Base-by-base conservation (phyloP, 2,113 vertebrate species). In the Grantiella picta region DNA sequence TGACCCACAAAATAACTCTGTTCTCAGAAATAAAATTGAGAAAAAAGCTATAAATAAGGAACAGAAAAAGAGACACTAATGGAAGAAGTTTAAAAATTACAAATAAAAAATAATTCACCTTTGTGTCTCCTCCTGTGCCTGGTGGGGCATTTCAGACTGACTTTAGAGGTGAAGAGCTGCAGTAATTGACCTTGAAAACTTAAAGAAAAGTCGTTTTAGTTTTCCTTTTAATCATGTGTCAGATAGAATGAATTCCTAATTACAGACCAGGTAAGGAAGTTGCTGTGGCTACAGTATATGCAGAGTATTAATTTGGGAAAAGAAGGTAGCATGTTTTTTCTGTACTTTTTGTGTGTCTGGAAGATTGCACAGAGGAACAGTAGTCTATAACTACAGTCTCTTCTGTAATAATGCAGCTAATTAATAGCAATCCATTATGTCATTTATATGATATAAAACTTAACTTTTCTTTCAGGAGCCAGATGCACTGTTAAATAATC, bases 401-500 rank as follows among this genome's bases (percentile, higher is more conserved):
- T 83, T 75, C 63, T 65, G 35, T 61, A 90, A 93, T 82, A 95
- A 82, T 57, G 35, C 33, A 85, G 63, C 40, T 92, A 93, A 95
- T 93, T 93, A 94, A 81, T 77, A 80, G 16, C 68, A 93, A 88
- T 86, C 50, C 35, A 61, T 94, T 96, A 64, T 96, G 61, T 71
- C 27, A 81, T 83, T 88, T 81, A 69, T 42, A 50, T 18, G 57
- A 63, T 78, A 89, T 82, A 66, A 94, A 94, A 72, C 42, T 63
- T 82, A 89, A 84, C 27, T 94, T 94, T 80, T 92, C 63, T 88
- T 92, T 73, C 47, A 94, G 59, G 27, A 80, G 35, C 66, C 79
- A 93, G 92, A 70, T 81, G 79, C 38, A 17, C 35, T 54, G 10
- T 80, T 86, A 68, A 81, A 35, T 82, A 86, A 95, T 83, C 54